Percentiles rank a stretch among this genome's conserved stretches.
Evolutionary conservation across 2,113 vertebrate species (phyloP).

Genomic region (Gorsachius goisagi): DNA sequence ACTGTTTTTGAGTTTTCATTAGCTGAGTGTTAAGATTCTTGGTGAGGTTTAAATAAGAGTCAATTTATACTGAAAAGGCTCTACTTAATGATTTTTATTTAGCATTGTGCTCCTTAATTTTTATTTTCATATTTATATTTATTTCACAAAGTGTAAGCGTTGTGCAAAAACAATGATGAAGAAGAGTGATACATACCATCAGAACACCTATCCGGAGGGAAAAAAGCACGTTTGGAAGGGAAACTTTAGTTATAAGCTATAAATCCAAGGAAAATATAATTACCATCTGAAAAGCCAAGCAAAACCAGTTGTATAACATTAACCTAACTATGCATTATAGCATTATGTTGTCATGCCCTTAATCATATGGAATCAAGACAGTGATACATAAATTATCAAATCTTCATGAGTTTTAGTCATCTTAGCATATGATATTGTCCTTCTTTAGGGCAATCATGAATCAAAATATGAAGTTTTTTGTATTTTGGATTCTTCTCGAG

Average conservation of each 20-base stretch:
- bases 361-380: background rate
- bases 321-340: background rate
- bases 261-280: background rate
- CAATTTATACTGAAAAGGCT: background rate
- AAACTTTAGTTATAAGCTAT: background rate
- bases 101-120: background rate
- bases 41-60: background rate
- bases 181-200: background rate
- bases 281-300: background rate
- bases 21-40: background rate
- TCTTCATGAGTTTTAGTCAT: background rate
- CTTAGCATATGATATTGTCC: background rate
- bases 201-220: background rate
- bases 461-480: background rate
- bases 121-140: background rate
- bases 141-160: background rate
- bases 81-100: background rate
- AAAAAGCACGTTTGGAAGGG: background rate
- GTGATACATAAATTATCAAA: background rate
- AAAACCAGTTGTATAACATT: background rate
- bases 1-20: background rate
- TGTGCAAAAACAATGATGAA: background rate
- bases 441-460: background rate
- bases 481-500: background rate
- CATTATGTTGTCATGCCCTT: background rate